These are phyloP conservation scores for Cephalotes varians DNA, from an alignment of 2,888 invertebrate genomes.

Conservation along the genomic window DNA sequence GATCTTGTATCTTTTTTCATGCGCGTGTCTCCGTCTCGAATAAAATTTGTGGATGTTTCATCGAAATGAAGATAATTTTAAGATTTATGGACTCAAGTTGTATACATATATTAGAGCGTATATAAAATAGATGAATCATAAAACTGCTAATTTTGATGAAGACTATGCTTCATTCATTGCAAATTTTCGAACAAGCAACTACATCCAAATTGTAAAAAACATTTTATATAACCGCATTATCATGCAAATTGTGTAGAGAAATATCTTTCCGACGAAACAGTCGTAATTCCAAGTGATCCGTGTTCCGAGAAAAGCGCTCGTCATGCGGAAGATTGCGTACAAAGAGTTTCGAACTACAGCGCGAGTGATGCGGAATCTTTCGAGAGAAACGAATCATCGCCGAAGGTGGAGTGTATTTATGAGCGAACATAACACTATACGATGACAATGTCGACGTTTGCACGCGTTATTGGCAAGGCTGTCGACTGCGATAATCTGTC, in stretches of 20 bases:
- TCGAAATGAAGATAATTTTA: no score
- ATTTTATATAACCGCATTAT: constrained; percentile 13
- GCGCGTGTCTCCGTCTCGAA: no score
- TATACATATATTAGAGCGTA: not conserved
- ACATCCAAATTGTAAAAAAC: not conserved
- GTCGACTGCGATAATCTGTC: constrained; percentile 55
- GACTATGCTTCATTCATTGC: not conserved
- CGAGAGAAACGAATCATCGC: constrained; percentile 1
- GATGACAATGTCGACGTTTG: constrained; percentile 53
- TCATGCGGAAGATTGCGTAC: not conserved
- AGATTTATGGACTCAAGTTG: no score
- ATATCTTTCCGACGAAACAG: not conserved
- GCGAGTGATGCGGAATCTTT: not conserved
- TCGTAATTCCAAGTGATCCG: not conserved
- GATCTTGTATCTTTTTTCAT: no score
- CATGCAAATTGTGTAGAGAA: not conserved
- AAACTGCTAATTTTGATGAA: not conserved
- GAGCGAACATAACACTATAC: not conserved
- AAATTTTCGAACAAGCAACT: not conserved
- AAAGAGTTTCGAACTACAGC: not conserved
- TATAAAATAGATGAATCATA: not conserved
- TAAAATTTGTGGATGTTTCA: no score
- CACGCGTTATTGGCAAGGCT: constrained; percentile 67
- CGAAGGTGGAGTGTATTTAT: constrained; percentile 29
- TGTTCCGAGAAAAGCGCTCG: not conserved